Conservation (phyloP, 2,113 vertebrate genomes). For the Synodontis membranacea region DNA sequence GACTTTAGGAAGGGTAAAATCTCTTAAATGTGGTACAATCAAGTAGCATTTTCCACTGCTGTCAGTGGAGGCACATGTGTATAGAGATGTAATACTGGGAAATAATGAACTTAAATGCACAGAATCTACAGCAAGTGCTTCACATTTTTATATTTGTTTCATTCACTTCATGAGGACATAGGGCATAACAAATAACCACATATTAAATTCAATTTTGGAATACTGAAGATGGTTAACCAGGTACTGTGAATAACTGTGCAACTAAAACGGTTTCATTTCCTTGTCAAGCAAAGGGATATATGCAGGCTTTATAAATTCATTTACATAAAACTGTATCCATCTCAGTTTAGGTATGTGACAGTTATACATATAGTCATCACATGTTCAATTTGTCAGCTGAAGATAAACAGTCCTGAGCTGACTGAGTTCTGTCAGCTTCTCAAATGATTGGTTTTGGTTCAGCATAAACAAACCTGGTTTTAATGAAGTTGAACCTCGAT, state of each 20-base stretch:
- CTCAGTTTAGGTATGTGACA: not conserved
- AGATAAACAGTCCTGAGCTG: constrained; percentile 16
- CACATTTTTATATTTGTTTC: not conserved
- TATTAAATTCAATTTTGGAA: not conserved
- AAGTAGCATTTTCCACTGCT: not conserved
- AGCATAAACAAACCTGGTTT: constrained; percentile 62
- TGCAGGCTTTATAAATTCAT: not conserved
- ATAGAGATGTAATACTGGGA: not conserved
- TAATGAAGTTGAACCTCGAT: constrained; percentile 69
- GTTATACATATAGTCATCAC: not conserved
- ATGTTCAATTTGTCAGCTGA: constrained; percentile 16
- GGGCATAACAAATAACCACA: not conserved
- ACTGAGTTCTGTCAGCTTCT: constrained; percentile 20
- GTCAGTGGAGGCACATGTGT: not conserved
- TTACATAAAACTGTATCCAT: not conserved
- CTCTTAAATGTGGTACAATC: not conserved
- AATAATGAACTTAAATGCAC: not conserved
- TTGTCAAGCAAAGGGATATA: not conserved
- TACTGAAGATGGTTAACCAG: not conserved
- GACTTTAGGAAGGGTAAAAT: not conserved
- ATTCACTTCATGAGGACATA: not conserved
- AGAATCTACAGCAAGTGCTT: not conserved
- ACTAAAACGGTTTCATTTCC: not conserved
- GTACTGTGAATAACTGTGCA: not conserved
- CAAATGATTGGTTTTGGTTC: constrained; percentile 28